Conservation (phyloP, 2,888 invertebrate genomes). For the Drosophila demipolita region DNA sequence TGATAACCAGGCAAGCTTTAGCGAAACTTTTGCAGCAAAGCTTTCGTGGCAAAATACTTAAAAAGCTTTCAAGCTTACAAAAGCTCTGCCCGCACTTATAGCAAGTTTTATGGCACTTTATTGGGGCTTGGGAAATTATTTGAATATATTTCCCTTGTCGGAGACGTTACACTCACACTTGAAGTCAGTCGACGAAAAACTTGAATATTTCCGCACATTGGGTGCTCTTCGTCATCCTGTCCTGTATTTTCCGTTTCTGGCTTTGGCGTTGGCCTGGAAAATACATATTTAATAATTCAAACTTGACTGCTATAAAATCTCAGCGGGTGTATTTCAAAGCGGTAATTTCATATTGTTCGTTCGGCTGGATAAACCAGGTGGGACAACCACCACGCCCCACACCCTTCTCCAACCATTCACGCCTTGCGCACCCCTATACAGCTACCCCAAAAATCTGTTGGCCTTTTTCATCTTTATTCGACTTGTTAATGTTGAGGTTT, state of each 20-base stretch:
- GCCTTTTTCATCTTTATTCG: constrained; percentile 46
- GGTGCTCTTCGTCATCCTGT: constrained; percentile 2
- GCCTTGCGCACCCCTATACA: not conserved
- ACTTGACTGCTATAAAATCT: constrained; percentile 78
- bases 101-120: constrained; percentile 42
- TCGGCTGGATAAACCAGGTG: constrained; percentile 52
- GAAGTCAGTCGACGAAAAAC: constrained; percentile 24
- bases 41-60: not conserved
- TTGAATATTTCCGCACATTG: constrained; percentile 37
- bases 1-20: constrained; percentile 17
- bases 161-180: not conserved
- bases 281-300: constrained; percentile 80
- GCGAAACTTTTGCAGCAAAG: constrained; percentile 13
- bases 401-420: too few relatives aligned
- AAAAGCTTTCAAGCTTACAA: constrained; percentile 29
- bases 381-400: constrained; percentile 19
- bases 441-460: constrained; percentile 21
- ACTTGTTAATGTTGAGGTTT: constrained; percentile 74
- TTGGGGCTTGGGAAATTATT: constrained; percentile 21
- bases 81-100: constrained; percentile 38
- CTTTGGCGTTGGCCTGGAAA: constrained; percentile 58
- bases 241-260: constrained; percentile 47
- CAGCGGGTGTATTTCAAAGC: constrained; percentile 74
- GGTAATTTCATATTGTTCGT: constrained; percentile 74
- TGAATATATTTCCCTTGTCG: constrained; percentile 11